Evolutionary conservation across 1,140 invertebrate genomes (phyloP).

Genomic region (Chrysopa pallens): DNA sequence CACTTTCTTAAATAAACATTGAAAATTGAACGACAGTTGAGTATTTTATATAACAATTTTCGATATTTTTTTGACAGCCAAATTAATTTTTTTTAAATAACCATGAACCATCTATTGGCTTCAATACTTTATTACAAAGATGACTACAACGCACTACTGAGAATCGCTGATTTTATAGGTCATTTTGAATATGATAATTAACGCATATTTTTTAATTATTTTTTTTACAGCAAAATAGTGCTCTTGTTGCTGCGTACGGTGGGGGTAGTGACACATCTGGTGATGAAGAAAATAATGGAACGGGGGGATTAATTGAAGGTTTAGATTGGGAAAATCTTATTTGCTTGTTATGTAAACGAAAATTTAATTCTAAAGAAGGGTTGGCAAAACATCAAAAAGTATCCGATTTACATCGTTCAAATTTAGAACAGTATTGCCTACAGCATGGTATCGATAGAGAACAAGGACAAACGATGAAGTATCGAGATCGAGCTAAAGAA

Average conservation of each 20-base stretch:
- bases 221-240: constrained; percentile 8
- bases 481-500: constrained; percentile 93
- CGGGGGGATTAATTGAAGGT: constrained; percentile 36
- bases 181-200: too few relatives aligned
- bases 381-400: constrained; percentile 81
- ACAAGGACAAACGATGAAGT: constrained; percentile 21
- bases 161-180: too few relatives aligned
- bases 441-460: constrained; percentile 19
- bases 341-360: constrained; percentile 88
- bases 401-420: constrained; percentile 91
- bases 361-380: constrained; percentile 78
- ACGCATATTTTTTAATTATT: too few relatives aligned
- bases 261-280: constrained; percentile 35
- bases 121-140: too few relatives aligned
- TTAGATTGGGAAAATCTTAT: constrained; percentile 82
- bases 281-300: constrained; percentile 32
- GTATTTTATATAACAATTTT: too few relatives aligned
- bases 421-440: constrained; percentile 50
- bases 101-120: too few relatives aligned
- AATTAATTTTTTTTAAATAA: too few relatives aligned
- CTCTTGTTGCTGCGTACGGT: constrained; percentile 61
- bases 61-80: too few relatives aligned
- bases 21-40: too few relatives aligned
- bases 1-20: too few relatives aligned
- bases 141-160: too few relatives aligned